Evolutionary conservation across 2,888 invertebrate species (phyloP), one percentile per base, ranked within the genome.

Genomic region (Hyles lineata): DNA sequence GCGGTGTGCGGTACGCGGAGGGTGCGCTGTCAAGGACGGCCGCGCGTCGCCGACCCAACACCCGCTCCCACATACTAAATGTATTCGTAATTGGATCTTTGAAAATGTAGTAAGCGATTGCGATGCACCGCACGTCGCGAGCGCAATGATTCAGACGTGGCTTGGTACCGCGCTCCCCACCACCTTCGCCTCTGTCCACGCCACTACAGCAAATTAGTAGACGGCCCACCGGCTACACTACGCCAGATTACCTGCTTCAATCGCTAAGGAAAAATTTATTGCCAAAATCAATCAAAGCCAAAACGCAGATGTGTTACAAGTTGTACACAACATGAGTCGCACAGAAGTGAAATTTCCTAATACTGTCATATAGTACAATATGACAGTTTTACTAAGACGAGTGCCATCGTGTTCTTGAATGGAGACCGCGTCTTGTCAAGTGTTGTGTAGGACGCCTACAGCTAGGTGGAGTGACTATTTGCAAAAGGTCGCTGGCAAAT

Each of bases 141-240:
- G 59, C 59, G n/a, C 63, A 29, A 19, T 62, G 62, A 62, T 62
- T 62, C 62, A 62, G 62, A 32, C n/a, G n/a, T 35, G 62, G 62
- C 21, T 32, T n/a, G 35, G 32, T 9, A 25, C 61, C 32, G 21
- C n/a, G 9, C 23, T 15, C 60, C 25, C 15, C 15, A 8, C 60
- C 25, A 15, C 19, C 32, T 59, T 5, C n/a, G n/a, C 32, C 63
- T 5, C 21, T 62, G 62, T 32, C 32, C 62, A n/a, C 32, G 25
- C 62, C 8, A 9, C n/a, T 9, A 59, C 59, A n/a, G 23, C 4
- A 11, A n/a, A n/a, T n/a, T n/a, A n/a, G n/a, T n/a, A n/a, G 35
- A 3, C 43, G 11, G 15, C 63, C 5, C 63, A 21, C 35, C 5
- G 35, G 63, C n/a, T 5, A 21, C 35, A 11, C 35, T 25, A 35